These are phyloP conservation scores for Rosalia funebris DNA, from an alignment of 2,888 invertebrate genomes.

Conservation along the genomic window DNA sequence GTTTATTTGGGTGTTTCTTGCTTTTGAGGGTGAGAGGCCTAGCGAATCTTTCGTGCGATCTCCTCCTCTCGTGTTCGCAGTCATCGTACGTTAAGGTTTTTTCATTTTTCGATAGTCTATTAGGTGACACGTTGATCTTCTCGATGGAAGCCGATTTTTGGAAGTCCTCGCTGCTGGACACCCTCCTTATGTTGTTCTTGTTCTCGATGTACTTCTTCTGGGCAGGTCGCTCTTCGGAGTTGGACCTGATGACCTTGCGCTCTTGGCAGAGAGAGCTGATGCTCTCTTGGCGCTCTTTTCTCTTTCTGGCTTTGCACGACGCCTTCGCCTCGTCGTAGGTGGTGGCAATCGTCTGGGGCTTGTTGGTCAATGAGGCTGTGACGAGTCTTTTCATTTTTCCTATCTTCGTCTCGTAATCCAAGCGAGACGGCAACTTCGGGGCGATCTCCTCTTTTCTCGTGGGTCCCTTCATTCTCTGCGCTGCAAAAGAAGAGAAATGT, in stretches of 20 bases:
- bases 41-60: conserved; percentile 74
- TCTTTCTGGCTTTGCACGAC: conserved; percentile 66
- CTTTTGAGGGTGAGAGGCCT: conserved; percentile 70
- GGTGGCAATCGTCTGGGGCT: conserved; percentile 38
- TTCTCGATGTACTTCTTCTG: conserved; percentile 55
- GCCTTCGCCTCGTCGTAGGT: conserved; percentile 61
- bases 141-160: conserved; percentile 56
- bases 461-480: conserved; percentile 52
- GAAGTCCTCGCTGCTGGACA: conserved; percentile 74
- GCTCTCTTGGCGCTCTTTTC: conserved; percentile 74
- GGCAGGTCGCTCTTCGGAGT: conserved; percentile 68
- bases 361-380: conserved; percentile 33
- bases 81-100: conserved; percentile 65
- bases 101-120: conserved; percentile 49
- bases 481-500: conserved; percentile 34
- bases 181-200: conserved; percentile 66
- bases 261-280: conserved; percentile 68
- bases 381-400: conserved; percentile 46
- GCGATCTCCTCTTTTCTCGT: conserved; percentile 48
- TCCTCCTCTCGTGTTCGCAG: conserved; percentile 71
- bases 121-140: conserved; percentile 55
- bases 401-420: conserved; percentile 45
- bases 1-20: conserved; percentile 60
- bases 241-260: conserved; percentile 68
- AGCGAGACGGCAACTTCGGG: conserved; percentile 43